phyloP scores from a whole-genome alignment of 2,888 invertebrate genomes.

The Drosophila algonquin region DNA sequence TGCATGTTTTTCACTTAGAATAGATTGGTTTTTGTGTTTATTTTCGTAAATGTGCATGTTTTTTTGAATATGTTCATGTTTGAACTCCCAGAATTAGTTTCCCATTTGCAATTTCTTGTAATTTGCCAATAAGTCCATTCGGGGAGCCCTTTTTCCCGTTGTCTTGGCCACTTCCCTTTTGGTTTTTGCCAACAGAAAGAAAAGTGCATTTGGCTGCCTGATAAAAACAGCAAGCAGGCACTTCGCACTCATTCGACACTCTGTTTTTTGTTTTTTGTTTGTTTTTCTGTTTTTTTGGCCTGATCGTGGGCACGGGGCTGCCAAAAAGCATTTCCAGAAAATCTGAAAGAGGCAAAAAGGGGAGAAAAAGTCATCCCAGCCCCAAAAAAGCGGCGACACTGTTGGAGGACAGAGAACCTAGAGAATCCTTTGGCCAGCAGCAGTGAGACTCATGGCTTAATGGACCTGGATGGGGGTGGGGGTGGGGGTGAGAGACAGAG shows the following conservation, averaged over 20 bases:
- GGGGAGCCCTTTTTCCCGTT: not conserved
- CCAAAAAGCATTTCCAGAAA: constrained; percentile 26
- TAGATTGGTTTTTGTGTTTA: no score
- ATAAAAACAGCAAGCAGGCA: constrained; percentile 24
- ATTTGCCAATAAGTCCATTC: not conserved
- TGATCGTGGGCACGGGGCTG: constrained; percentile 35
- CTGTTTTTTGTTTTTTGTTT: constrained; percentile 6
- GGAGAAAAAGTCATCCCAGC: not conserved
- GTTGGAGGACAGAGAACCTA: not conserved
- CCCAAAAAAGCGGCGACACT: not conserved
- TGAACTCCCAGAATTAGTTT: not conserved
- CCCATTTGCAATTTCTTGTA: not conserved
- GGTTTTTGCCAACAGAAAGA: not conserved
- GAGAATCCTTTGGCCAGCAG: constrained; percentile 31
- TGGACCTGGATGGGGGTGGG: constrained; percentile 66
- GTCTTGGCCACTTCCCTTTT: not conserved
- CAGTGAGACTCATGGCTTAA: constrained; percentile 61
- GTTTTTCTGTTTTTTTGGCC: constrained; percentile 1
- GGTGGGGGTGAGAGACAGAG: not conserved
- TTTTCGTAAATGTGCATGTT: no score
- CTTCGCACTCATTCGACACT: constrained; percentile 37
- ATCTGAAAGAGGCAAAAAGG: constrained; percentile 1
- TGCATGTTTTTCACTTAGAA: no score
- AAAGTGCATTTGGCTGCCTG: not conserved
- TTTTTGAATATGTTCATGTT: no score